Base-by-base conservation (phyloP, 2,113 vertebrate genomes). In the Colossoma macropomum region DNA sequence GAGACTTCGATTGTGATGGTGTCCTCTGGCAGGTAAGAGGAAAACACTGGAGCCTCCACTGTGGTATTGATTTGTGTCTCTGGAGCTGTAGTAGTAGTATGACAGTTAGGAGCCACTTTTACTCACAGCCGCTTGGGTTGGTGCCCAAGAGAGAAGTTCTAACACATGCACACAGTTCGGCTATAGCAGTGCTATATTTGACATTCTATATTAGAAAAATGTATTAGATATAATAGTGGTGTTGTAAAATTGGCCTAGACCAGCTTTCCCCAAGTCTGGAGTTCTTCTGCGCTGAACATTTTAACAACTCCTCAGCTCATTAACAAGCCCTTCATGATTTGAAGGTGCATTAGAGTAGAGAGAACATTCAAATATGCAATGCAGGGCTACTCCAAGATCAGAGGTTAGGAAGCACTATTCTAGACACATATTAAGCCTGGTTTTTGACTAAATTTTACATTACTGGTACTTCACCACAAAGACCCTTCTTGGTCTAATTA, bases 1-100 rank as follows among this genome's bases (percentile, higher is more conserved):
- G 80, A 89, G 86, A 88, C 76, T 87, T 89, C 63, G 85, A 85
- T 81, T 86, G 75, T 15, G 50, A 38, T 30, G 38, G 59, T 78
- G 62, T 73, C 85, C 65, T 84, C 32, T 50, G 45, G 16, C 52
- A 81, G 80, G 85, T 82, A 23, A 84, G 60, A 77, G 69, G 68
- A 76, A 86, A 85, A 82, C 50, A 54, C 30, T 78, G 45, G 27
- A 9, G 9, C 50, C 27, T 69, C 60, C 23, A 25, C 62, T 69
- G 62, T 65, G 25, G 56, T 73, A 86, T 90, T n/a, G 88, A 89
- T 89, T 86, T 72, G 71, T 78, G 63, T 73, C 52, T 9, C 69
- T 54, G 75, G 56, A 52, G 54, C 69, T 69, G 38, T 54, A 15
- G 56, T 48, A 41, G 59, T 71, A 48, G 50, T 84, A 63, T 80